phyloP scores from a whole-genome alignment of 1,140 invertebrate species.

The Drosophila lowei region DNA sequence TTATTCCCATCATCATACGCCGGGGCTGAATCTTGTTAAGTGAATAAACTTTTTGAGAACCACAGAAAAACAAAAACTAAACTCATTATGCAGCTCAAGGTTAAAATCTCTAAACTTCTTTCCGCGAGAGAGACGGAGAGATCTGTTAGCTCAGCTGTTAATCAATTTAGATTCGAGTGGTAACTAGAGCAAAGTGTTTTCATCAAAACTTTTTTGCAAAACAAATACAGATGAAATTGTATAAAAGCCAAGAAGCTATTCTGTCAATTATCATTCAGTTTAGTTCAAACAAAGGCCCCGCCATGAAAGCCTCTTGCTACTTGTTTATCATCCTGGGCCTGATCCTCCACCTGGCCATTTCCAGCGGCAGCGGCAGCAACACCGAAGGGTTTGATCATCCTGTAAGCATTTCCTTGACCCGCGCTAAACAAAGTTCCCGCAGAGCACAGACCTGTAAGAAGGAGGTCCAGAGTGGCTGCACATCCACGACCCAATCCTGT shows the following conservation, averaged over 20 bases:
- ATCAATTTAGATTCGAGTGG: neutral
- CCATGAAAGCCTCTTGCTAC: constrained; percentile 25
- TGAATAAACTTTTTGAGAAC: constrained; percentile 1
- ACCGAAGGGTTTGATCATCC: constrained; percentile 17
- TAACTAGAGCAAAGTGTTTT: constrained; percentile 19
- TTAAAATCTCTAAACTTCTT: neutral
- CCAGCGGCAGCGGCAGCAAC: neutral
- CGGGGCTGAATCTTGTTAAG: constrained; percentile 16
- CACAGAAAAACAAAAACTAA: constrained; percentile 3
- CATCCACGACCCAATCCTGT: constrained; percentile 7
- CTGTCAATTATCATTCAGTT: no score
- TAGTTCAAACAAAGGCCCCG: neutral
- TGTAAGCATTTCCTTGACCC: neutral
- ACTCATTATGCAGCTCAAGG: constrained; percentile 10
- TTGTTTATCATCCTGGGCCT: constrained; percentile 9
- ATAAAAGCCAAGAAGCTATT: constrained; percentile 23
- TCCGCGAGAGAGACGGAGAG: no score
- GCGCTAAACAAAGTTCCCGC: constrained; percentile 18
- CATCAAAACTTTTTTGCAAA: constrained; percentile 15
- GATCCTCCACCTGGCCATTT: constrained; percentile 5
- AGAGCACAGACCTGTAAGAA: constrained; percentile 15
- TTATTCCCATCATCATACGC: constrained; percentile 47
- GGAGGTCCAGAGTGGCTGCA: constrained; percentile 11
- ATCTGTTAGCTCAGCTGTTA: constrained; percentile 22
- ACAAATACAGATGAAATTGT: constrained; percentile 25